Base-by-base conservation (phyloP, 2,113 vertebrate genomes). In the Limnothrissa miodon region DNA sequence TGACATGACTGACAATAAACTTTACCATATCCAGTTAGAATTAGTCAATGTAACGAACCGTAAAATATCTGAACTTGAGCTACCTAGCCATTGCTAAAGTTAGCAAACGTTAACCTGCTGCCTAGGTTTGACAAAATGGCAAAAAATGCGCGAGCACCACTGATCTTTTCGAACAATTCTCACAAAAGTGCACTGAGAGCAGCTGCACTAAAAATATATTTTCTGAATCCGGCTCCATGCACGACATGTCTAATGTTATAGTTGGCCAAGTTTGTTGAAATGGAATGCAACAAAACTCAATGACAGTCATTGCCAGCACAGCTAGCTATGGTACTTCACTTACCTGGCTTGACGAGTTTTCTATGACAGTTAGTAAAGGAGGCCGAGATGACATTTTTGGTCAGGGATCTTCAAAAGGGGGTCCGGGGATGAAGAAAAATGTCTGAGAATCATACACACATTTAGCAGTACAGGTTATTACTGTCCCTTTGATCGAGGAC, bases 331-430 rank as follows among this genome's bases (percentile, higher is more conserved):
- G 36, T 36, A 21, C 10, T 29, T 48, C n/a, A 7, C 95, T 95
- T 93, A 95, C 95, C 95, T 95, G 94, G 3, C 86, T 91, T 4
- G 93, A 83, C 1, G 93, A 91, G 84, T 94, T 95, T 81, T 95
- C 94, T 89, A 95, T 95, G 78, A 95, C 95, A 89, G 92, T 92
- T 85, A 93, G 88, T 90, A 94, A 86, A 86, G 93, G 93, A 89
- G 87, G 83, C 89, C 94, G 92, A 90, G 93, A 93, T 92, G 94
- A 93, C 94, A 95, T 95, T 92, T 89, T 86, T 79, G 78, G 80
- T 81, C 15, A 86, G 88, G 80, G 81, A 81, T 81, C 92, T 84
- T 79, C 87, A 89, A 90, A 89, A 88, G 84, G 23, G 45, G 53
- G 79, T 81, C 46, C 79, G 29, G 66, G 66, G 66, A 74, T 74